phyloP scores from a whole-genome alignment of 2,797 vertebrate species.

The Eulemur albifrons region DNA sequence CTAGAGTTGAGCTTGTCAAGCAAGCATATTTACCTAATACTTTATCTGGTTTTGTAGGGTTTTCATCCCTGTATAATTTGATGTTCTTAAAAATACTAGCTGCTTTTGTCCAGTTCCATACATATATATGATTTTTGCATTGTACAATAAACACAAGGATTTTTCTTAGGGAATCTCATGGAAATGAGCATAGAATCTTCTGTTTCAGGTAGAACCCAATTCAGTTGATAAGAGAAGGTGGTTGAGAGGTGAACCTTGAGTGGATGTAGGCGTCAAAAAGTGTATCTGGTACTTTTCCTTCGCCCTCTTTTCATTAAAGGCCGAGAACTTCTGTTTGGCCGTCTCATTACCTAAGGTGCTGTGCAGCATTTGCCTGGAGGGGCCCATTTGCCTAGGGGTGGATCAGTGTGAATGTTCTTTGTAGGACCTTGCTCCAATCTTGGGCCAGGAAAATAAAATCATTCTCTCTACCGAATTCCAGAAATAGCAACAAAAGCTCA shows the following conservation, averaged over 20 bases:
- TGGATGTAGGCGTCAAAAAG: not conserved
- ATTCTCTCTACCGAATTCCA: slow-evolving; percentile 75
- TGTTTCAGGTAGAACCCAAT: not conserved
- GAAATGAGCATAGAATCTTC: not conserved
- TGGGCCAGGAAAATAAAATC: slow-evolving; percentile 45
- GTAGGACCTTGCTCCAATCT: slow-evolving; percentile 68
- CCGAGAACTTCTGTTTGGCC: not conserved
- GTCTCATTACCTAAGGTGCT: not conserved
- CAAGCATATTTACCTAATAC: slow-evolving; percentile 51
- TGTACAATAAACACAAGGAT: slow-evolving; percentile 1
- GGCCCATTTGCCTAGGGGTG: slow-evolving; percentile 56
- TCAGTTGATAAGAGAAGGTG: not conserved
- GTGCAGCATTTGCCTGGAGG: slow-evolving; percentile 40
- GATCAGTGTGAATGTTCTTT: slow-evolving; percentile 51
- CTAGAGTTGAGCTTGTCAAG: slow-evolving; percentile 31
- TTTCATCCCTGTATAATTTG: slow-evolving; percentile 74
- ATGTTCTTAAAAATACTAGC: slow-evolving; percentile 55
- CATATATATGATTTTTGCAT: not conserved
- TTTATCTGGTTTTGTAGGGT: slow-evolving; percentile 66
- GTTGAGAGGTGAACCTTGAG: not conserved
- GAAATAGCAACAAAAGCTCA: slow-evolving; percentile 63
- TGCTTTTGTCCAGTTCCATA: slow-evolving; percentile 48
- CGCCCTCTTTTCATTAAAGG: not conserved
- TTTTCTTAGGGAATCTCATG: slow-evolving; percentile 41
- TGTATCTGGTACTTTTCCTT: not conserved